phyloP scores from a whole-genome alignment of 1,140 invertebrate genomes.

The Idris sp. region DNA sequence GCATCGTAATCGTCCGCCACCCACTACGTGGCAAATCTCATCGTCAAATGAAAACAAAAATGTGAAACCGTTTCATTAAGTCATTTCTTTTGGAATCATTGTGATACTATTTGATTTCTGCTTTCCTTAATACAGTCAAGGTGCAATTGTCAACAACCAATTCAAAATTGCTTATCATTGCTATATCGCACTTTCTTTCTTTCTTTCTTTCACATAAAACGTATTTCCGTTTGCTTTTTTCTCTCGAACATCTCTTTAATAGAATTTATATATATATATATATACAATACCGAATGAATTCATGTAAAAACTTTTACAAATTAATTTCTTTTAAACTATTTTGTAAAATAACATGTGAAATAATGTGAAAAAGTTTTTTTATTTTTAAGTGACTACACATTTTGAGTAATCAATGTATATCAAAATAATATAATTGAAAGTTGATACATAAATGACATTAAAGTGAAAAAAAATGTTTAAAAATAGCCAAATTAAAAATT shows the following conservation, averaged over 20 bases:
- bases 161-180: slow-evolving; percentile 42
- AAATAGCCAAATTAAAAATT: too few species aligned
- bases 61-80: slow-evolving; percentile 65
- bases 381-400: too few species aligned
- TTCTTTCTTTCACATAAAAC: slow-evolving; percentile 26
- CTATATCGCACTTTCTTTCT: slow-evolving; percentile 22
- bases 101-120: slow-evolving; percentile 61
- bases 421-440: too few species aligned
- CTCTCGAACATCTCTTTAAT: slow-evolving; percentile 11
- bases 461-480: too few species aligned
- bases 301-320: neutral
- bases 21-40: slow-evolving; percentile 77
- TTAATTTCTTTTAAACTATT: too few species aligned
- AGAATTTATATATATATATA: slow-evolving; percentile 3
- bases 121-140: slow-evolving; percentile 45
- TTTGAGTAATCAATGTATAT: too few species aligned
- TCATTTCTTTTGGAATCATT: slow-evolving; percentile 61
- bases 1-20: slow-evolving; percentile 75
- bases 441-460: too few species aligned
- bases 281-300: neutral
- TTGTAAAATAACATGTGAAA: too few species aligned
- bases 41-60: slow-evolving; percentile 69
- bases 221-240: slow-evolving; percentile 13
- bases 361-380: too few species aligned
- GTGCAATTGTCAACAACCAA: slow-evolving; percentile 54